Evolutionary conservation across 2,888 invertebrate species (phyloP).

Genomic region (Drosophila anomalata): DNA sequence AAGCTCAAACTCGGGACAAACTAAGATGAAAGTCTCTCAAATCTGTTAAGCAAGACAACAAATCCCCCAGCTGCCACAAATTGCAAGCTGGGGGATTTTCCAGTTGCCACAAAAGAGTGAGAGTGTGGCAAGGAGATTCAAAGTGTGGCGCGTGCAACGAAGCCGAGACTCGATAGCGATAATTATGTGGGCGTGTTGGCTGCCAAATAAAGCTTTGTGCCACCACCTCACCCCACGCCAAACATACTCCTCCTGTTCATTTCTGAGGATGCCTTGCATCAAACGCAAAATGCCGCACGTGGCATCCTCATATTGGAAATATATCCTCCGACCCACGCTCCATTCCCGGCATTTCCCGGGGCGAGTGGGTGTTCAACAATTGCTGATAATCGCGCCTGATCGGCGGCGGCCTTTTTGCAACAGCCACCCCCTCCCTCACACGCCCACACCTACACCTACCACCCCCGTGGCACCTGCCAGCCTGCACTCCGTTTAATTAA

Average conservation of each 20-base stretch:
- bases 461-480: slow-evolving; percentile 27
- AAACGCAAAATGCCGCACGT: slow-evolving; percentile 68
- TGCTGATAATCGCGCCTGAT: slow-evolving; percentile 69
- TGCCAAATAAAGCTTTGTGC: slow-evolving; percentile 39
- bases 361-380: slow-evolving; percentile 44
- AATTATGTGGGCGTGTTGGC: slow-evolving; percentile 73
- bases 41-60: neutral
- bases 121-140: slow-evolving; percentile 17
- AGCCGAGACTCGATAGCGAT: slow-evolving; percentile 60
- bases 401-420: slow-evolving; percentile 68
- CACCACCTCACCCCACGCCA: slow-evolving; percentile 1
- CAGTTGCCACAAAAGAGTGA: slow-evolving; percentile 22
- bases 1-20: too few relatives aligned
- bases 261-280: slow-evolving; percentile 45
- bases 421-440: slow-evolving; percentile 4
- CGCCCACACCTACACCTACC: slow-evolving; percentile 31
- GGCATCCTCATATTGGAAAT: slow-evolving; percentile 18
- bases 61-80: neutral
- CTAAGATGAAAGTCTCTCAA: too few relatives aligned
- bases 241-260: neutral
- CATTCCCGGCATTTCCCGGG: slow-evolving; percentile 12
- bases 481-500: slow-evolving; percentile 76
- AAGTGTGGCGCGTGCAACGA: slow-evolving; percentile 15
- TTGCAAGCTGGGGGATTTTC: neutral
- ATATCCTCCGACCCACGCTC: slow-evolving; percentile 16